These are phyloP conservation scores for Nyctereutes procyonoides DNA, from an alignment of 2,113 vertebrate species.

Conservation along the genomic window DNA sequence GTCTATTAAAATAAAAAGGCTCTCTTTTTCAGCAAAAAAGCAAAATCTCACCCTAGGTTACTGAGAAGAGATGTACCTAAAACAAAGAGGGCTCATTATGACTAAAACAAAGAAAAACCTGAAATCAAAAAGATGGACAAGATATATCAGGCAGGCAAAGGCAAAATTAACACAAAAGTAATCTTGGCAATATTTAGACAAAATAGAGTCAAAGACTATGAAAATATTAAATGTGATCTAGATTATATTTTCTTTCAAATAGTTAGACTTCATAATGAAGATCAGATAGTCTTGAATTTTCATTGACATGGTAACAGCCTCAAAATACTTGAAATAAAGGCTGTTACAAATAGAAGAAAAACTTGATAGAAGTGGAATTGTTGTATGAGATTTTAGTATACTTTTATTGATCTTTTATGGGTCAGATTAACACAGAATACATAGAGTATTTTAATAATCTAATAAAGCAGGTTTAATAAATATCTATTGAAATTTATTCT, in stretches of 20 bases:
- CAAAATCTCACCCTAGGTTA: neutral
- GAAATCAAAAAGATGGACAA: neutral
- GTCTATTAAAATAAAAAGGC: neutral
- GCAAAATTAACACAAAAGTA: constrained; percentile 16
- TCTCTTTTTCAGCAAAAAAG: neutral
- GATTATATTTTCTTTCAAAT: constrained; percentile 15
- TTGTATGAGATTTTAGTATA: constrained; percentile 63
- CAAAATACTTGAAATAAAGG: constrained; percentile 33
- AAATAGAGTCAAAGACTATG: constrained; percentile 38
- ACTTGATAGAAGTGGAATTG: constrained; percentile 56
- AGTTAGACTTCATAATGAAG: neutral
- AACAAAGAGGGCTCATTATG: neutral
- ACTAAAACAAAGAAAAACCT: neutral
- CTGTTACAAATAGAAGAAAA: constrained; percentile 60
- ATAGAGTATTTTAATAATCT: constrained; percentile 60
- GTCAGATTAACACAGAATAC: constrained; percentile 62
- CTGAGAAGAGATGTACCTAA: neutral
- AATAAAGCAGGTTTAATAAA: constrained; percentile 66
- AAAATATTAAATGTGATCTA: neutral
- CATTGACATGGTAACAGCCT: constrained; percentile 31
- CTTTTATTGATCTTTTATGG: constrained; percentile 60
- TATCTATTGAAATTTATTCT: constrained; percentile 65
- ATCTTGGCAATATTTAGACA: constrained; percentile 29
- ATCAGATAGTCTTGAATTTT: neutral
- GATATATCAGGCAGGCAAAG: neutral